A percentile compares a stretch with the other conserved stretches of the same genome.
phyloP scores from a whole-genome alignment of 2,888 invertebrate species.

The Drosophila austrosaltans region DNA sequence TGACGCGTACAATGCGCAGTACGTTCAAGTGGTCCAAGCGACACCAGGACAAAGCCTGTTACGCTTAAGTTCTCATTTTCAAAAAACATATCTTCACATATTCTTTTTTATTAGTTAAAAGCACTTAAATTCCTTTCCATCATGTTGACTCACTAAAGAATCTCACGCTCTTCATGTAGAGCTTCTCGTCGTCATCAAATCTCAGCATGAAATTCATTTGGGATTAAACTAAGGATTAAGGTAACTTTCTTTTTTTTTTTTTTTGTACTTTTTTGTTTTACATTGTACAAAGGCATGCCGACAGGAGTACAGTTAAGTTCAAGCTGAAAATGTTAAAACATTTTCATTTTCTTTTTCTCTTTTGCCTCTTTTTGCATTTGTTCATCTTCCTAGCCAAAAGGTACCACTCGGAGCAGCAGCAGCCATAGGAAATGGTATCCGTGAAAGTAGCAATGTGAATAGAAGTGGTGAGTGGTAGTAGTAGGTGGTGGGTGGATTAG shows the following conservation, averaged over 20 bases:
- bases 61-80: no score
- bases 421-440: slow-evolving; percentile 19
- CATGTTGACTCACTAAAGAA: slow-evolving; percentile 55
- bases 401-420: neutral
- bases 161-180: slow-evolving; percentile 7
- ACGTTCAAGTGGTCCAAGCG: no score
- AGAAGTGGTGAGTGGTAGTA: slow-evolving; percentile 2
- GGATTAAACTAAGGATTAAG: slow-evolving; percentile 73
- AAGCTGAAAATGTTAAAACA: slow-evolving; percentile 29
- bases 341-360: slow-evolving; percentile 23
- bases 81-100: no score
- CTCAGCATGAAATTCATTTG: slow-evolving; percentile 72
- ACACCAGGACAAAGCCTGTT: no score
- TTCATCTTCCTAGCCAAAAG: slow-evolving; percentile 26
- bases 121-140: slow-evolving; percentile 39
- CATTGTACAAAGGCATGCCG: slow-evolving; percentile 37
- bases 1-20: no score
- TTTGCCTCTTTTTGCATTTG: slow-evolving; percentile 33
- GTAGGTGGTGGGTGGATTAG: slow-evolving; percentile 1
- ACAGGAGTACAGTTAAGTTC: slow-evolving; percentile 1
- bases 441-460: slow-evolving; percentile 21
- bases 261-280: neutral
- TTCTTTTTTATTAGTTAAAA: neutral
- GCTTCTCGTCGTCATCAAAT: slow-evolving; percentile 44
- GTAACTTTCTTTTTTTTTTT: slow-evolving; percentile 55